These are phyloP conservation scores for Mizuhopecten yessoensis DNA, from an alignment of 1,140 invertebrate species.

Conservation along the genomic window DNA sequence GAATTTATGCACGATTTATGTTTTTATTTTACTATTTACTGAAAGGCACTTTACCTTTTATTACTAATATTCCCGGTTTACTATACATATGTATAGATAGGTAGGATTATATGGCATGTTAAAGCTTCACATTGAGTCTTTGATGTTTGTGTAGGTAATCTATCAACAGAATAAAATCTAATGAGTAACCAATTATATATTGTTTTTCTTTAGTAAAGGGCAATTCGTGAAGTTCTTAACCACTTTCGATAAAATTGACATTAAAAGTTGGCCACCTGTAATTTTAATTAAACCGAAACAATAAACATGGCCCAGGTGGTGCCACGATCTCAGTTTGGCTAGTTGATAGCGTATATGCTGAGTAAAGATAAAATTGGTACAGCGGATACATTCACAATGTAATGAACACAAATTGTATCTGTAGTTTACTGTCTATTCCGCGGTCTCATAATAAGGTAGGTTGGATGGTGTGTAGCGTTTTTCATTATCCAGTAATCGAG, in stretches of 20 bases:
- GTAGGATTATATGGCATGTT: too few species aligned
- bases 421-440: not conserved
- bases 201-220: not conserved
- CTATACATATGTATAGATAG: too few species aligned
- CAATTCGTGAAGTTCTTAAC: constrained; percentile 1
- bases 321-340: not conserved
- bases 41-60: too few species aligned
- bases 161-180: not conserved
- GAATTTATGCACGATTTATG: too few species aligned
- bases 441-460: not conserved
- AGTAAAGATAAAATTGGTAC: not conserved
- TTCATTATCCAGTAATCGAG: too few species aligned
- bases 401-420: constrained; percentile 5
- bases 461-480: too few species aligned
- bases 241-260: constrained; percentile 14
- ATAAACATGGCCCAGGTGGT: constrained; percentile 6
- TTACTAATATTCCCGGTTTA: too few species aligned
- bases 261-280: constrained; percentile 33
- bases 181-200: not conserved
- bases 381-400: not conserved
- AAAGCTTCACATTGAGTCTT: too few species aligned
- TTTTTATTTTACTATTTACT: too few species aligned
- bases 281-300: constrained; percentile 29
- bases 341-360: not conserved
- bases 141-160: not conserved